Evolutionary conservation across 2,797 vertebrate genomes (phyloP).

Genomic region (Hyperoplus immaculatus): DNA sequence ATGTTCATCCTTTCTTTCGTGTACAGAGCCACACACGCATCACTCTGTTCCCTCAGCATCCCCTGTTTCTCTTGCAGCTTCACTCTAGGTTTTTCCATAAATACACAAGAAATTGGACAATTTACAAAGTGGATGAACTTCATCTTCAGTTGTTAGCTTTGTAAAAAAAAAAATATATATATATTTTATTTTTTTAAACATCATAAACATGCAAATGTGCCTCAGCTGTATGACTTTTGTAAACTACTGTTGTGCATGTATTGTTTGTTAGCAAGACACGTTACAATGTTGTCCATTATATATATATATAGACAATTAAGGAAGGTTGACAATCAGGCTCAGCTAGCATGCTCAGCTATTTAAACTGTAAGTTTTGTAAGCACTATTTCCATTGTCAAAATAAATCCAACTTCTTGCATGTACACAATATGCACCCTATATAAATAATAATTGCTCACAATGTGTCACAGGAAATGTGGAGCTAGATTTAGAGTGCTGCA

Average conservation of each 20-base stretch:
- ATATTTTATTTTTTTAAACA: neutral
- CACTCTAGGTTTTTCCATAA: constrained; percentile 24
- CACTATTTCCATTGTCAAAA: neutral
- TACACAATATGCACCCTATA: neutral
- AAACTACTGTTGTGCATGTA: neutral
- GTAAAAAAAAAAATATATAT: neutral
- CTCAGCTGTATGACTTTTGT: neutral
- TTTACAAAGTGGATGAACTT: neutral
- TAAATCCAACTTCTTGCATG: neutral
- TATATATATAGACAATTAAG: neutral
- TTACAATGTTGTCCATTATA: neutral
- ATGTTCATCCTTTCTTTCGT: neutral
- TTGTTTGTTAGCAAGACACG: neutral
- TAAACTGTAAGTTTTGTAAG: neutral
- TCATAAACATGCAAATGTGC: neutral
- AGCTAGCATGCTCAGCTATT: neutral
- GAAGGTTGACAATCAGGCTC: neutral
- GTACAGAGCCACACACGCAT: constrained; percentile 4
- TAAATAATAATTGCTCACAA: neutral
- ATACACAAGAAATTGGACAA: neutral
- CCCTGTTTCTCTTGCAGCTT: constrained; percentile 23
- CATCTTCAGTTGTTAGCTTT: neutral
- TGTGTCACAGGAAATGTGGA: neutral
- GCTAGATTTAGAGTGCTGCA: neutral
- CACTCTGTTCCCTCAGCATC: constrained; percentile 6